Percentiles rank a stretch among this genome's conserved stretches.
phyloP scores from a whole-genome alignment of 2,797 vertebrate genomes.

The Sciurus vulgaris region DNA sequence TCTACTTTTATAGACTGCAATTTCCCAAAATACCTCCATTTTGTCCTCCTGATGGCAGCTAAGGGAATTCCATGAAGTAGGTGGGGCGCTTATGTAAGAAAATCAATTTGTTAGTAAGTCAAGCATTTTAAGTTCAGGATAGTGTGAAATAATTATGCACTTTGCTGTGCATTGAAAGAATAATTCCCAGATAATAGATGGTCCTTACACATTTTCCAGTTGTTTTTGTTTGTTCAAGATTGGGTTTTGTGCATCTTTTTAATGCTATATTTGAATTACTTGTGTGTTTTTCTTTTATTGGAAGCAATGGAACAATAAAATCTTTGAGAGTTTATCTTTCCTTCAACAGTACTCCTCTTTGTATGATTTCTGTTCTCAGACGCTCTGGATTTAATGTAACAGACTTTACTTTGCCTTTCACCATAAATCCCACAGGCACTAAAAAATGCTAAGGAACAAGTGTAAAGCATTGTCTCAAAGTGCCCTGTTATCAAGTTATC shows the following conservation, averaged over 20 bases:
- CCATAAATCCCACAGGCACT: slow-evolving; percentile 25
- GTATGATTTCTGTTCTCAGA: not conserved
- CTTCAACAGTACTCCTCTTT: not conserved
- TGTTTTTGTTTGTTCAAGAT: not conserved
- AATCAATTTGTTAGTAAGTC: slow-evolving; percentile 65
- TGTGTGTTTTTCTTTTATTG: not conserved
- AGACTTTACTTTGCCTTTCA: not conserved
- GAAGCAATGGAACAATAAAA: not conserved
- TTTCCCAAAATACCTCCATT: slow-evolving; percentile 40
- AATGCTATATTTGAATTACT: not conserved
- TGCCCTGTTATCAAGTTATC: not conserved
- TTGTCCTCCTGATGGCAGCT: slow-evolving; percentile 19
- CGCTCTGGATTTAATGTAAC: not conserved
- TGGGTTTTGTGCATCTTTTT: not conserved
- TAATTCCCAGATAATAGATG: not conserved
- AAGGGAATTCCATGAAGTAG: slow-evolving; percentile 55
- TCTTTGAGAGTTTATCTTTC: not conserved
- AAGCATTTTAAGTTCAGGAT: not conserved
- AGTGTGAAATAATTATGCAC: not conserved
- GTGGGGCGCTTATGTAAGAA: slow-evolving; percentile 54
- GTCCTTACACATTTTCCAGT: not conserved
- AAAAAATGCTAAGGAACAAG: slow-evolving; percentile 4
- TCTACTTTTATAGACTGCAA: slow-evolving; percentile 39
- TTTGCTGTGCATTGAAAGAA: not conserved
- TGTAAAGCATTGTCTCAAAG: not conserved